Base-by-base conservation (phyloP, 2,797 vertebrate genomes). In the Eospalax fontanierii region DNA sequence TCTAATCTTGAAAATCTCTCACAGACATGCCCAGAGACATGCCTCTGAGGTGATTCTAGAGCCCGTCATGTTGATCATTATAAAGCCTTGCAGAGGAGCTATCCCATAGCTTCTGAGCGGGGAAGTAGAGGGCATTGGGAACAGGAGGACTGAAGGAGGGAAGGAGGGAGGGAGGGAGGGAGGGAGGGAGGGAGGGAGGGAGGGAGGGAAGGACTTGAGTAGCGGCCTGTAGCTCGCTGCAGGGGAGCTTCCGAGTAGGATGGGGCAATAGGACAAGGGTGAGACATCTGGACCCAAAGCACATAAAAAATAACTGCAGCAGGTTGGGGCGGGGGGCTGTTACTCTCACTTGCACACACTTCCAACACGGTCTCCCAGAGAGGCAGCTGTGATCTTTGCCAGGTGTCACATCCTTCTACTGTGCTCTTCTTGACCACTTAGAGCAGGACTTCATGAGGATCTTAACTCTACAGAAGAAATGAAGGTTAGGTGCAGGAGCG, bases 201-300 rank as follows among this genome's bases (percentile, higher is more conserved):
- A 75, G 11, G 21, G n/a, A n/a, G n/a, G 66, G 4, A 33, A 82
- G 3, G 11, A 63, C 16, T 70, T 28, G 15, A 35, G 38, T 33
- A 46, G 10, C 61, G 91, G 19, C 87, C 73, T 93, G 68, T 79
- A 90, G 76, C 82, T 95, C 61, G 33, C 54, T 81, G 68, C 82
- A 38, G 22, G 50, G 26, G 89, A 84, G 68, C 4, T 70, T 94
- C 94, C 63, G 84, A 78, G 81, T 81, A 90, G 57, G 59, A 92
- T 68, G 70, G 90, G 70, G 70, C 85, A 70, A 70, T 63, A 93
- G 94, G 85, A 50, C 92, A 90, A 40, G 30, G 75, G 76, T 94
- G 88, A 95, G 89, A 87, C 63, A 61, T 86, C 89, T 93, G 94
- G 78, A 75, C 73, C 86, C 82, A 74, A 40, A 87, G 76, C 5